Percentiles rank a stretch among this genome's conserved stretches.
These are phyloP conservation scores for Apogon hyalosoma DNA, from an alignment of 2,797 vertebrate species.

Conservation along the genomic window DNA sequence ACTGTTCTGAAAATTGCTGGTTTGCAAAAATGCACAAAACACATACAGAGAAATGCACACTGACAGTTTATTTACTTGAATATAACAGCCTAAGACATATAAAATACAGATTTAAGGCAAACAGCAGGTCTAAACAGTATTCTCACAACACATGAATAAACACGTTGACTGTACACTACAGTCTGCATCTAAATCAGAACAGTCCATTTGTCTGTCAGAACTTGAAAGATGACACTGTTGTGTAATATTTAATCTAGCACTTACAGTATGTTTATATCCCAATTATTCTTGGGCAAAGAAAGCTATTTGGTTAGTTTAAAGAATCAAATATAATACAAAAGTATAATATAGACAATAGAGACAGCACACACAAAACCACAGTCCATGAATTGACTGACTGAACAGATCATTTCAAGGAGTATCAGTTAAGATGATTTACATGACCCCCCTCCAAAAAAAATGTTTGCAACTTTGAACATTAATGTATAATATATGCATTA, in stretches of 20 bases:
- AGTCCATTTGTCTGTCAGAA: constrained; percentile 8
- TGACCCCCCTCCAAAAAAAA: too few species aligned
- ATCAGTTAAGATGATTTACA: too few species aligned
- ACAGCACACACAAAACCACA: too few species aligned
- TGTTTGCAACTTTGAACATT: too few species aligned
- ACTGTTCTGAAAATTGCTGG: constrained; percentile 23
- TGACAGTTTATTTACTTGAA: constrained; percentile 22
- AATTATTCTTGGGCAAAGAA: too few species aligned
- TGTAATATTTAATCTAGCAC: background rate
- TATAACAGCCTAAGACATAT: background rate
- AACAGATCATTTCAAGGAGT: too few species aligned
- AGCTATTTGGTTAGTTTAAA: too few species aligned
- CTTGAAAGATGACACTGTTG: constrained; percentile 1
- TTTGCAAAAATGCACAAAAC: constrained; percentile 25
- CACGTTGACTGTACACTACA: background rate
- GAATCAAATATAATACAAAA: too few species aligned
- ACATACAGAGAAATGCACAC: constrained; percentile 9
- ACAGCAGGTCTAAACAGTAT: constrained; percentile 1
- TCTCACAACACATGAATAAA: constrained; percentile 11
- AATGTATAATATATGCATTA: too few species aligned
- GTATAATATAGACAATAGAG: too few species aligned
- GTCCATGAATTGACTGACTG: too few species aligned
- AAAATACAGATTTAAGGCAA: constrained; percentile 10
- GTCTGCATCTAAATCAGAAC: constrained; percentile 4
- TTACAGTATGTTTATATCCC: too few species aligned